Base-by-base conservation (phyloP, 1,140 invertebrate genomes). In the Procambarus virginalis region DNA sequence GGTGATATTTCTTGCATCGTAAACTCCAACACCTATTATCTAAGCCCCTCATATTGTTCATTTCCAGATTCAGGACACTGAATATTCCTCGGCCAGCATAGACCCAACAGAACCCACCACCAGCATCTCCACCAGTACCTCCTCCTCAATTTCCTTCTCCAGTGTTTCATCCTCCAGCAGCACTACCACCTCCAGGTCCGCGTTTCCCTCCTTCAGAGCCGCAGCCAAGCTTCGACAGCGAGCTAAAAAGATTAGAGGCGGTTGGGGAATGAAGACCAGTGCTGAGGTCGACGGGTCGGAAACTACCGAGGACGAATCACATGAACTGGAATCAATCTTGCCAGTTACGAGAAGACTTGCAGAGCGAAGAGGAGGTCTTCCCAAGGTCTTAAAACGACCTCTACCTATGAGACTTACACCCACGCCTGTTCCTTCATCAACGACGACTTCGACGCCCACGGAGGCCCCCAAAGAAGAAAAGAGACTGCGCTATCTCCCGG, bases 141-240 rank as follows among this genome's bases (percentile, higher is more conserved):
- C 70, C 9, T 51, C 84, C 49, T 84, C 83, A 10, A 48, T 84
- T 48, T 85, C 84, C 73, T 58, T 73, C 49, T 73, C 70, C 70
- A 85, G 84, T 6, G 22, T 85, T 3, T 85, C 84, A 0, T 84
- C 83, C 49, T 85, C 84, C 48, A 75, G 73, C 22, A 75, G 68
- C 6, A 75, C 45, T 2, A 73, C 84, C 51, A 58, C 84, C 84
- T 73, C 84, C 48, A 85, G 48, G 73, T 85, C 84, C 2, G 20
- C 70, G 20, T 85, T 85, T 49, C 84, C 84, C 2, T 85, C 84
- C n/a, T 85, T 85, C 84, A 77, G 73, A 9, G 73, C 73, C 22
- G 84, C 84, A 22, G 58, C 73, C 5, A 77, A 58, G 73, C 70
- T 85, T 9, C 73, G 73, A 76, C 17, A 51, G 22, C 22, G 64